Base-by-base conservation (phyloP, 2,888 invertebrate genomes). In the Lasioglossum lativentre region DNA sequence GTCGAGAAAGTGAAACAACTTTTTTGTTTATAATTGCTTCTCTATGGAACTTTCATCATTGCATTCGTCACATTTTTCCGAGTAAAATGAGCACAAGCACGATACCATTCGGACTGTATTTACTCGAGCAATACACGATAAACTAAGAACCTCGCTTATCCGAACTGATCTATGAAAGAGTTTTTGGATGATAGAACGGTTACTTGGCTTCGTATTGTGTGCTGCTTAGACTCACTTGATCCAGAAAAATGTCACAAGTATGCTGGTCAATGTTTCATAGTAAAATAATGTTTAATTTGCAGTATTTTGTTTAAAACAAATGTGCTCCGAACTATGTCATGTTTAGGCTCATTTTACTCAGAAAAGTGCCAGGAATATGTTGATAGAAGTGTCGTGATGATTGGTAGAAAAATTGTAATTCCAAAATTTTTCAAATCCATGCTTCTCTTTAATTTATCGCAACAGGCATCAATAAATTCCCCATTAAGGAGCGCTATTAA, bases 381-480 rank as follows among this genome's bases (percentile, higher is more conserved):
- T 8, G 52, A 8, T 52, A 8, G 6, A 52, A 8, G 23, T 52
- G 52, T 52, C 23, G 2, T 23, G 2, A 23, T 56, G 3, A 2
- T 12, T 3, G 4, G 23, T 56, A n/a, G 0, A 12, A 3, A n/a
- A 56, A 56, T 56, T 56, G 8, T 52, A 10, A 52, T 23, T 23
- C n/a, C n/a, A 23, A 23, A 2, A 8, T n/a, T 8, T 52, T 5
- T 47, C 5, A 0, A 5, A 23, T 4, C 1, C 14, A 16, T 2
- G n/a, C 6, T n/a, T 30, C 19, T 16, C 5, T 19, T 27, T 12
- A 4, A 45, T 45, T 45, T 16, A 5, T 4, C 4, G 74, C 19
- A 34, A 72, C 66, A 52, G 27, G 71, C 75, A 83, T 73, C 75
- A 83, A 75, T 47, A 23, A n/a, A 14, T 30, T 63, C 56, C n/a